Evolutionary conservation across 2,797 vertebrate genomes (phyloP).

Genomic region (Sorex maritimensis): DNA sequence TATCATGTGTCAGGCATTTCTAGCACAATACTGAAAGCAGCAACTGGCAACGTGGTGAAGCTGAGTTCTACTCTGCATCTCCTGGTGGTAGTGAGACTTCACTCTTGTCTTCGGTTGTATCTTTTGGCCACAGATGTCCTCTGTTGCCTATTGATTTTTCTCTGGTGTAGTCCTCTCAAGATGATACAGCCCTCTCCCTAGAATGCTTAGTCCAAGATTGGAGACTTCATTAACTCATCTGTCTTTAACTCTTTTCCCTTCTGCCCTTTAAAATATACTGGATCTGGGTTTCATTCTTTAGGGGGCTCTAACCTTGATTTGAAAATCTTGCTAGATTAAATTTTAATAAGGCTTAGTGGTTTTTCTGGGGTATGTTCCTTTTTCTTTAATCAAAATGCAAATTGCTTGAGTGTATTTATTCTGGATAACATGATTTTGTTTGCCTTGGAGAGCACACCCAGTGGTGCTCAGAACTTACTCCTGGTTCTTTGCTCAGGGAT

Average conservation of each 20-base stretch:
- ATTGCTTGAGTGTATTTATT: conserved; percentile 48
- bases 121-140: not conserved
- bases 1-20: conserved; percentile 51
- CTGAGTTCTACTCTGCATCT: conserved; percentile 12
- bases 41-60: conserved; percentile 13
- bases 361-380: conserved; percentile 69
- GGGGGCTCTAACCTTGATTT: conserved; percentile 59
- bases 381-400: conserved; percentile 68
- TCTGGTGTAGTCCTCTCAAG: not conserved
- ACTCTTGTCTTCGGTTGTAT: conserved; percentile 8
- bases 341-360: conserved; percentile 65
- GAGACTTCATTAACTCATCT: conserved; percentile 10
- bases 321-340: conserved; percentile 73
- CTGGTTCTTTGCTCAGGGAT: too few species aligned
- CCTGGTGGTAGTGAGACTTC: not conserved
- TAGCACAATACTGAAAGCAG: conserved; percentile 32
- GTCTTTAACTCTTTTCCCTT: not conserved
- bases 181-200: not conserved
- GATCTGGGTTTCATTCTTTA: conserved; percentile 37
- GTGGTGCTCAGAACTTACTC: too few species aligned
- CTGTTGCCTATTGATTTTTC: not conserved
- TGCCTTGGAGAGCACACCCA: too few species aligned
- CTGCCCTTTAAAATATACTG: conserved; percentile 33
- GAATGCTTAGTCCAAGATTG: not conserved
- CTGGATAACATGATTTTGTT: not conserved